These are phyloP conservation scores for Lucinisca nassula DNA, from an alignment of 2,888 invertebrate genomes.

Conservation along the genomic window DNA sequence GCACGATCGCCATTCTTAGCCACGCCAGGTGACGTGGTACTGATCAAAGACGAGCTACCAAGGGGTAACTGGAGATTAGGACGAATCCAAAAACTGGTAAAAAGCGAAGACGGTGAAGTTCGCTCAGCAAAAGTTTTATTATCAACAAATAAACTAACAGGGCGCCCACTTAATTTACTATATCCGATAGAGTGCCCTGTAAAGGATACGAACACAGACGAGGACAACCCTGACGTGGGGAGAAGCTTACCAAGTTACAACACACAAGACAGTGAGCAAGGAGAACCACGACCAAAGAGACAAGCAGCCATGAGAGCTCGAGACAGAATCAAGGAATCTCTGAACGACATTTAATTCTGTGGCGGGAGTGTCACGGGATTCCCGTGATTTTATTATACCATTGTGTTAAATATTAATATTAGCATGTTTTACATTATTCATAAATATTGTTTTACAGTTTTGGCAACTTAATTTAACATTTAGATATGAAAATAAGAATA, in stretches of 20 bases:
- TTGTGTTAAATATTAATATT: too few species aligned
- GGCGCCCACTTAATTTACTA: background rate
- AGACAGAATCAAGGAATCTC: background rate
- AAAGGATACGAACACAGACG: background rate
- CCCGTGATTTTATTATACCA: background rate
- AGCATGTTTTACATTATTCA: too few species aligned
- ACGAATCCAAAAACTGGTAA: background rate
- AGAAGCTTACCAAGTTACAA: too few species aligned
- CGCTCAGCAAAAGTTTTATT: constrained; percentile 9
- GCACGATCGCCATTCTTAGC: background rate
- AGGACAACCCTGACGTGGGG: background rate
- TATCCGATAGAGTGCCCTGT: background rate
- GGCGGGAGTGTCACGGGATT: background rate
- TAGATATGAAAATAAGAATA: too few species aligned
- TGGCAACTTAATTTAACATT: too few species aligned
- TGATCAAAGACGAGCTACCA: constrained; percentile 31
- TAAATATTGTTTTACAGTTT: too few species aligned
- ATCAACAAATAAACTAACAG: background rate
- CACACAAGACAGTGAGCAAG: background rate
- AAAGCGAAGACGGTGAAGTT: background rate
- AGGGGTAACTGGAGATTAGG: constrained; percentile 30
- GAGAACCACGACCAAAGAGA: background rate
- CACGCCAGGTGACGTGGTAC: constrained; percentile 5
- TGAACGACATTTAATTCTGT: background rate
- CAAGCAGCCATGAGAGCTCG: background rate